These are phyloP conservation scores for Lycophotia porphyrea DNA, from an alignment of 2,888 invertebrate species.

Conservation along the genomic window DNA sequence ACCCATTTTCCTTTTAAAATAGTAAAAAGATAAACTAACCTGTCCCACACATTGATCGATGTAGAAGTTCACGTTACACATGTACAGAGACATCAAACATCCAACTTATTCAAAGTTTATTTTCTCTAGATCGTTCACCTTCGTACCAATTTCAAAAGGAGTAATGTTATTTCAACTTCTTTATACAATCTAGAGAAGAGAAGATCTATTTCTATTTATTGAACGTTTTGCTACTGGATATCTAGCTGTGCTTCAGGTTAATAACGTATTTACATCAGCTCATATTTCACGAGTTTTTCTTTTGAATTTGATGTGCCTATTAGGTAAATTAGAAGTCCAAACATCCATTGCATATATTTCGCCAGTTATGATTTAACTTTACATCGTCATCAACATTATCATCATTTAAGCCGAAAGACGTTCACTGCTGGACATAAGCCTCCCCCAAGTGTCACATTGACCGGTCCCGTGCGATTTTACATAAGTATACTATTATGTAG, in stretches of 20 bases:
- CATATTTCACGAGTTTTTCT: too few relatives aligned
- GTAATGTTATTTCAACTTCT: conserved; percentile 34
- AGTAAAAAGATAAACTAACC: conserved; percentile 1
- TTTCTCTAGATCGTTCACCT: conserved; percentile 26
- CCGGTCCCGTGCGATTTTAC: too few relatives aligned
- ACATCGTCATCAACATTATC: too few relatives aligned
- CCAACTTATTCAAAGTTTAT: conserved; percentile 23
- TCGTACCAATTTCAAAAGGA: neutral
- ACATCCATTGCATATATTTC: too few relatives aligned
- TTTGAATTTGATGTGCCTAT: too few relatives aligned
- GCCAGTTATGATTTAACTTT: too few relatives aligned
- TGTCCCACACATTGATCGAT: conserved; percentile 1
- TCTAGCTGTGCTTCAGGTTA: neutral
- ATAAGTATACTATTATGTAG: neutral
- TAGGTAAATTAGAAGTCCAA: too few relatives aligned
- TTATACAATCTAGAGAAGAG: neutral
- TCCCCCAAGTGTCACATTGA: too few relatives aligned
- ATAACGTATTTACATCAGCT: too few relatives aligned
- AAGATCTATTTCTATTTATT: conserved; percentile 2
- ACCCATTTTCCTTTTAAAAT: neutral
- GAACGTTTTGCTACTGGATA: conserved; percentile 1
- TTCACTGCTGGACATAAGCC: too few relatives aligned
- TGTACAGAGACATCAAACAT: conserved; percentile 1
- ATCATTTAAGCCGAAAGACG: too few relatives aligned
- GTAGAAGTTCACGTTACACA: neutral